A percentile compares a stretch with the other conserved stretches of the same genome.
phyloP scores from a whole-genome alignment of 2,888 invertebrate species.

The Cosmia trapezina region DNA sequence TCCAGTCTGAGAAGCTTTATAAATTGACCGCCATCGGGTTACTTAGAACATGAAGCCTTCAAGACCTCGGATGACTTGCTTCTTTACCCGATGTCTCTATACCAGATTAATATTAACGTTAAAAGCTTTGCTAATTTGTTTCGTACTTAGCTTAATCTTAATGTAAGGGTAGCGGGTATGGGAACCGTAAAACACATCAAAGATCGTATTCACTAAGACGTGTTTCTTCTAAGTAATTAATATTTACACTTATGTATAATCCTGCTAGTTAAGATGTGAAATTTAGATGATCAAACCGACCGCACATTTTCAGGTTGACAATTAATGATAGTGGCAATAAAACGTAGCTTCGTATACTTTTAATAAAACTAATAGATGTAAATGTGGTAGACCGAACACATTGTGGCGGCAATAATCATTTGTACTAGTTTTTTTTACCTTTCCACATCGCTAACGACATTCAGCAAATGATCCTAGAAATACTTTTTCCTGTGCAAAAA shows the following conservation, averaged over 20 bases:
- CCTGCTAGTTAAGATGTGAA: constrained; percentile 2
- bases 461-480: constrained; percentile 21
- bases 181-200: constrained; percentile 27
- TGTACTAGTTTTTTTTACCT: constrained; percentile 21
- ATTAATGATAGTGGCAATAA: constrained; percentile 30
- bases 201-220: constrained; percentile 10
- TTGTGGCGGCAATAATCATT: constrained; percentile 37
- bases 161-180: constrained; percentile 9
- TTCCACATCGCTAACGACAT: constrained; percentile 35
- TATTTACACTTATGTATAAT: constrained; percentile 6
- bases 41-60: constrained; percentile 63
- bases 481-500: not conserved
- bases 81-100: constrained; percentile 42
- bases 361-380: constrained; percentile 19
- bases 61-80: constrained; percentile 57
- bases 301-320: not conserved
- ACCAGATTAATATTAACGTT: constrained; percentile 37
- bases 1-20: constrained; percentile 77
- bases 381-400: constrained; percentile 17
- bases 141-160: constrained; percentile 21
- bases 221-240: constrained; percentile 21
- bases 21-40: constrained; percentile 78
- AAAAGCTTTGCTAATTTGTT: constrained; percentile 43
- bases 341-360: constrained; percentile 10
- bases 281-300: not conserved